phyloP scores from a whole-genome alignment of 2,888 invertebrate species.

The Pimpla rufipes region DNA sequence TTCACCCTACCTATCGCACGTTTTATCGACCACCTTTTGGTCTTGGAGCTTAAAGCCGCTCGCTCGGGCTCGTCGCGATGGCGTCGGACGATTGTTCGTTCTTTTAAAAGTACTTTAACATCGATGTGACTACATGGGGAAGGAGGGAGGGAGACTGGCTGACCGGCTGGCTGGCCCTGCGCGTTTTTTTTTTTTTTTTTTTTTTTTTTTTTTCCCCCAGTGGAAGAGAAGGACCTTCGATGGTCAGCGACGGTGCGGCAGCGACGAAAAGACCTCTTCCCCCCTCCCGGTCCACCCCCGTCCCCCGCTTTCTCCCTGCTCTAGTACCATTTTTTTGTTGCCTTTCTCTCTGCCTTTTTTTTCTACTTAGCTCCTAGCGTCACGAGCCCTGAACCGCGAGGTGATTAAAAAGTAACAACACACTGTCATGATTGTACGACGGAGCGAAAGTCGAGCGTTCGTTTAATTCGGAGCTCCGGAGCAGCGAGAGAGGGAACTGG shows the following conservation, averaged over 20 bases:
- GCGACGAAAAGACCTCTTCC: not conserved
- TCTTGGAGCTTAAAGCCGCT: constrained; percentile 4
- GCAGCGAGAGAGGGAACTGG: not conserved
- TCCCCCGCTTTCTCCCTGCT: constrained; percentile 9
- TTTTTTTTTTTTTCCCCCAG: not conserved
- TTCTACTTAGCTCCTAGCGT: not conserved
- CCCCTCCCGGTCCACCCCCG: not conserved
- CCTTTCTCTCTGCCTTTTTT: not conserved
- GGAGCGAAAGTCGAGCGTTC: constrained; percentile 11
- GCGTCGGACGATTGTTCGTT: no score
- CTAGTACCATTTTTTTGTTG: not conserved
- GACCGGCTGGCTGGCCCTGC: no score
- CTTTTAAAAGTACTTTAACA: no score
- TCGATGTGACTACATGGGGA: no score
- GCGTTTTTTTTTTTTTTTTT: constrained; percentile 17
- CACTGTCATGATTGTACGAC: constrained; percentile 58
- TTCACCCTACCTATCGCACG: not conserved
- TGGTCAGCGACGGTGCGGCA: constrained; percentile 14
- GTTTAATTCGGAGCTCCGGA: not conserved
- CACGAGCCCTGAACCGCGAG: constrained; percentile 19
- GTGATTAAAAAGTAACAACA: constrained; percentile 25
- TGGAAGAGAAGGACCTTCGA: constrained; percentile 42
- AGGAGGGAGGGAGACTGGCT: no score
- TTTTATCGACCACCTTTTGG: constrained; percentile 35
- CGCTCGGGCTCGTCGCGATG: not conserved